Evolutionary conservation across 1,140 invertebrate genomes (phyloP).

Genomic region (Drosophila nannoptera): DNA sequence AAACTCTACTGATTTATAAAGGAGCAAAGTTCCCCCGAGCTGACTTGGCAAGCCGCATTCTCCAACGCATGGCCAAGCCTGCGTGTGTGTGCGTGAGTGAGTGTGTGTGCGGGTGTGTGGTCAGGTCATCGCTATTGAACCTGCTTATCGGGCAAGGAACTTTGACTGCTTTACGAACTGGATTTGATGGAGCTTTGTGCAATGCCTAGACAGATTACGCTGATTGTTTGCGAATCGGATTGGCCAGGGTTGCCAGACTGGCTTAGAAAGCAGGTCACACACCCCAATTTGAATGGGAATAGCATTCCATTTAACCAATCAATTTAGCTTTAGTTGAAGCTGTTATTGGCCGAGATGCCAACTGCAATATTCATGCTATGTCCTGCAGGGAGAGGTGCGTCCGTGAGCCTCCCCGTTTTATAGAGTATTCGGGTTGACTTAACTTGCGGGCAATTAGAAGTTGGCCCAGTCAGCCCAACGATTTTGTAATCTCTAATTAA

Average conservation of each 20-base stretch:
- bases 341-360: too few relatives aligned
- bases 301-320: too few relatives aligned
- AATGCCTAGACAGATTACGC: constrained; percentile 50
- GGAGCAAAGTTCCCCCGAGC: constrained; percentile 59
- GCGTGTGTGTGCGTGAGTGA: not conserved
- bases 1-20: constrained; percentile 73
- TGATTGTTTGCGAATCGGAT: constrained; percentile 45
- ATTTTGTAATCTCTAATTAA: constrained; percentile 36
- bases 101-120: not conserved
- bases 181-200: constrained; percentile 56
- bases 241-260: not conserved
- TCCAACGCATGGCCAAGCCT: not conserved
- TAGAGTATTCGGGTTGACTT: too few relatives aligned
- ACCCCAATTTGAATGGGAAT: too few relatives aligned
- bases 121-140: constrained; percentile 13
- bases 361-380: too few relatives aligned
- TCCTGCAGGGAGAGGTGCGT: too few relatives aligned
- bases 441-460: too few relatives aligned
- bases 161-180: constrained; percentile 57
- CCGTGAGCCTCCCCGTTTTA: too few relatives aligned
- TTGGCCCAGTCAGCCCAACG: constrained; percentile 4
- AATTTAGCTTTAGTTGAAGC: too few relatives aligned
- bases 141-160: constrained; percentile 1
- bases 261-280: too few relatives aligned
- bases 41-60: constrained; percentile 25